These are phyloP conservation scores for Halocynthia aurantium DNA, from an alignment of 23 tunicate genomes.

Conservation along the genomic window DNA sequence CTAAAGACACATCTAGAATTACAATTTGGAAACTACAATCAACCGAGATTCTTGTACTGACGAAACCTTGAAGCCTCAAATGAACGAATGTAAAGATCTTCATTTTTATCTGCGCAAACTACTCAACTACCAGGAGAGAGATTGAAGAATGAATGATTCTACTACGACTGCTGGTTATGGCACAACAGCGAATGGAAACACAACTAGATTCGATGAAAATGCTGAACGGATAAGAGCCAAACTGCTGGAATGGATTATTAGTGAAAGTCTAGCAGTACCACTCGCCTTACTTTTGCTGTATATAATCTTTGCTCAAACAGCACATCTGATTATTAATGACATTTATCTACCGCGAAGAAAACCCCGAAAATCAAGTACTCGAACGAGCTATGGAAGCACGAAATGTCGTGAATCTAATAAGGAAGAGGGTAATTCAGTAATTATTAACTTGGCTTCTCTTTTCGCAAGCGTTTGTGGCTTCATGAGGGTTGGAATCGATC, in stretches of 20 bases:
- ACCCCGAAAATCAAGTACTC: background rate
- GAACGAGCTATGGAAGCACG: background rate
- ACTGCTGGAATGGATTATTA: background rate
- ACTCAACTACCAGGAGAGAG: no score
- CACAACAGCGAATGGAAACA: no score
- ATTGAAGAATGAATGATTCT: no score
- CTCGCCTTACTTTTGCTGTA: background rate
- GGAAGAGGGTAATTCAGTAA: background rate
- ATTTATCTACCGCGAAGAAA: background rate
- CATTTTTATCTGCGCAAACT: no score
- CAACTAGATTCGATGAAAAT: no score
- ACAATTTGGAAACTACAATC: no score
- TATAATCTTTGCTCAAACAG: background rate
- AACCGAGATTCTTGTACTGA: no score
- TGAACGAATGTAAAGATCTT: no score
- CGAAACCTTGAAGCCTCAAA: no score
- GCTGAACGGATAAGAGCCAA: no score
- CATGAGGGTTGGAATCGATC: constrained; percentile 2
- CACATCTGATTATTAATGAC: background rate
- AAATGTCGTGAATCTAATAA: background rate
- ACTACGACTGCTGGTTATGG: no score
- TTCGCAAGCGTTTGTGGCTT: constrained; percentile 8
- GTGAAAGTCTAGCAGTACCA: background rate
- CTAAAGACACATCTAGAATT: no score
- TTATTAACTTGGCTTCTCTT: background rate